phyloP scores from a whole-genome alignment of 2,113 vertebrate genomes.

The Mirounga angustirostris region DNA sequence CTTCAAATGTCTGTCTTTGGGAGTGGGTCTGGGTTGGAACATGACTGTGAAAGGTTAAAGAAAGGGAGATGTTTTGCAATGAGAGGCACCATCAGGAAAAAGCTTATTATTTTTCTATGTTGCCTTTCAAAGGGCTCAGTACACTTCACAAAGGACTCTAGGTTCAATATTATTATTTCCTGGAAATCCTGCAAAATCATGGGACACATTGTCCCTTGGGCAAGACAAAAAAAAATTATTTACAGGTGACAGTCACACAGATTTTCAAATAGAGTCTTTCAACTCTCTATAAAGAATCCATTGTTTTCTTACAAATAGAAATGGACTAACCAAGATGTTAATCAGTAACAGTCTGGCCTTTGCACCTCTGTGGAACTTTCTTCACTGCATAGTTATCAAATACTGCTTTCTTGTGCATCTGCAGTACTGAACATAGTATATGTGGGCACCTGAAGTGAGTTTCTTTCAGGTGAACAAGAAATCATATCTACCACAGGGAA shows the following conservation, averaged over 20 bases:
- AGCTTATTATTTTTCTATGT: background rate
- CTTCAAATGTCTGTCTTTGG: background rate
- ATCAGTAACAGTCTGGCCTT: background rate
- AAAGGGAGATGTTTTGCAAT: background rate
- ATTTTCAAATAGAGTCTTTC: background rate
- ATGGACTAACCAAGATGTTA: background rate
- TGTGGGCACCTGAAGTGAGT: background rate
- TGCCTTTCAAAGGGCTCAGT: background rate
- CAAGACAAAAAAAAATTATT: conserved; percentile 10
- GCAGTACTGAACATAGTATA: background rate
- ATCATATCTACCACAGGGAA: background rate
- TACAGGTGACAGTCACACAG: background rate
- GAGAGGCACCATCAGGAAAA: background rate
- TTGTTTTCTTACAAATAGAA: conserved; percentile 23
- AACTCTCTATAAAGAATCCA: background rate
- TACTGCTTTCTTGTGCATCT: background rate
- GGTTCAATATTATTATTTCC: background rate
- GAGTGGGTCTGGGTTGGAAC: background rate
- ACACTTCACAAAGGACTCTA: conserved; percentile 16
- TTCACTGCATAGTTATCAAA: background rate
- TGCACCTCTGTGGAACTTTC: background rate
- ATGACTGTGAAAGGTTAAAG: background rate
- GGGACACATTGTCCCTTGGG: background rate
- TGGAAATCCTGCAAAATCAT: conserved; percentile 56
- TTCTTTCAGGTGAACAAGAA: background rate